Evolutionary conservation across 2,797 vertebrate species (phyloP).

Genomic region (Peromyscus nudipes): DNA sequence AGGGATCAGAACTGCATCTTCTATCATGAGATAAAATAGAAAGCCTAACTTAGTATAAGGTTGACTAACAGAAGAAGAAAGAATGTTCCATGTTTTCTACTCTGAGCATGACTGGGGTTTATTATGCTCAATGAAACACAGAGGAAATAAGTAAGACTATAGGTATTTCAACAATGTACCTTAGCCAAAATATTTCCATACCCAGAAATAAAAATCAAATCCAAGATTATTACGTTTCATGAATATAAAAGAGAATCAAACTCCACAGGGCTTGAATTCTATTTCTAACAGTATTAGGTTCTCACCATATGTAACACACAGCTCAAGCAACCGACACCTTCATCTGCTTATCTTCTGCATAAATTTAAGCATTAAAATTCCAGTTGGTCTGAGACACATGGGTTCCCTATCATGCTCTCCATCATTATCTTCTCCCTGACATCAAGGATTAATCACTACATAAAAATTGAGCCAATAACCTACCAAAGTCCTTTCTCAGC

Average conservation of each 20-base stretch:
- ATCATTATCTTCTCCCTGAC: neutral
- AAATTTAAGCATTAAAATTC: neutral
- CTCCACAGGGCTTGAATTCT: neutral
- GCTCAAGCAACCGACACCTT: neutral
- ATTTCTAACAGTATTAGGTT: neutral
- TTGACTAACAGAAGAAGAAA: neutral
- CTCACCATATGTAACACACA: neutral
- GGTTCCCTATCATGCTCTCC: neutral
- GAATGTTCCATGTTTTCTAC: neutral
- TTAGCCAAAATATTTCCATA: neutral
- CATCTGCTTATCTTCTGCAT: neutral
- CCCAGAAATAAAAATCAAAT: conserved; percentile 27
- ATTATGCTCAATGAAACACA: neutral
- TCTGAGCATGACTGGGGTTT: neutral
- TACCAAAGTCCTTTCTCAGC: neutral
- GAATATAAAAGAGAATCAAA: neutral
- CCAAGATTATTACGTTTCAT: neutral
- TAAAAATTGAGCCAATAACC: neutral
- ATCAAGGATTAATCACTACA: neutral
- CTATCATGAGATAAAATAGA: neutral
- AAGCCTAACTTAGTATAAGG: neutral
- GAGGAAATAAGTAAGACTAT: neutral
- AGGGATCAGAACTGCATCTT: neutral
- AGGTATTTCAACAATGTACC: neutral
- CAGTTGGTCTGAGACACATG: neutral